A percentile compares a stretch with the other conserved stretches of the same genome.
phyloP scores from a whole-genome alignment of 2,113 vertebrate genomes.

The Nesogale talazaci region DNA sequence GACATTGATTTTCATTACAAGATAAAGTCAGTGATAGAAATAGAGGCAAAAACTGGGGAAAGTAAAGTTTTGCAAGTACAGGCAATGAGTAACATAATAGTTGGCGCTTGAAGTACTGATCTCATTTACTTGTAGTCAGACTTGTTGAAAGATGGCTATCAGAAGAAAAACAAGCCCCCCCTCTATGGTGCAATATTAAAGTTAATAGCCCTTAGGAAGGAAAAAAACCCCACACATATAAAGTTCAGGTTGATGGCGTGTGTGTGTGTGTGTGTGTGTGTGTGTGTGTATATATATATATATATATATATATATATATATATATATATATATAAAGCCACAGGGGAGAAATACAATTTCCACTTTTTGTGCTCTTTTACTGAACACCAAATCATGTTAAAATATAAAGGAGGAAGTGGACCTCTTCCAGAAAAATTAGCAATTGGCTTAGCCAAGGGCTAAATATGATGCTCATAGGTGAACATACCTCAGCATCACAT shows the following conservation, averaged over 20 bases:
- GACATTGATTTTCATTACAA: constrained; percentile 60
- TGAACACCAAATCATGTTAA: neutral
- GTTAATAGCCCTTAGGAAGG: constrained; percentile 57
- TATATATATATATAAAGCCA: constrained; percentile 20
- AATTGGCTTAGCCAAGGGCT: neutral
- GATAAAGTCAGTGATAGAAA: constrained; percentile 63
- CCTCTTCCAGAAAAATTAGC: constrained; percentile 15
- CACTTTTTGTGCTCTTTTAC: constrained; percentile 12
- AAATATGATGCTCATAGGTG: neutral
- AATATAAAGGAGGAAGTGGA: neutral
- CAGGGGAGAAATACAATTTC: neutral
- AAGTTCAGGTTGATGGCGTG: constrained; percentile 64
- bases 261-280: too few relatives aligned
- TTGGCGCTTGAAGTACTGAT: constrained; percentile 66
- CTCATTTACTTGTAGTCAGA: constrained; percentile 70
- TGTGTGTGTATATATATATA: constrained; percentile 48
- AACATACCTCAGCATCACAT: neutral
- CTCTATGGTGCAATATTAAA: constrained; percentile 60
- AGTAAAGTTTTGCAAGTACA: constrained; percentile 70
- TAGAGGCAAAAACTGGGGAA: constrained; percentile 46
- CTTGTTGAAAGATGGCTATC: constrained; percentile 66
- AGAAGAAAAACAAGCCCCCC: constrained; percentile 73
- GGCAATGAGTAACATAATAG: constrained; percentile 47
- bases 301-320: neutral
- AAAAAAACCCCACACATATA: neutral